phyloP scores from a whole-genome alignment of 2,797 vertebrate species.

The Muscicapa comitata region DNA sequence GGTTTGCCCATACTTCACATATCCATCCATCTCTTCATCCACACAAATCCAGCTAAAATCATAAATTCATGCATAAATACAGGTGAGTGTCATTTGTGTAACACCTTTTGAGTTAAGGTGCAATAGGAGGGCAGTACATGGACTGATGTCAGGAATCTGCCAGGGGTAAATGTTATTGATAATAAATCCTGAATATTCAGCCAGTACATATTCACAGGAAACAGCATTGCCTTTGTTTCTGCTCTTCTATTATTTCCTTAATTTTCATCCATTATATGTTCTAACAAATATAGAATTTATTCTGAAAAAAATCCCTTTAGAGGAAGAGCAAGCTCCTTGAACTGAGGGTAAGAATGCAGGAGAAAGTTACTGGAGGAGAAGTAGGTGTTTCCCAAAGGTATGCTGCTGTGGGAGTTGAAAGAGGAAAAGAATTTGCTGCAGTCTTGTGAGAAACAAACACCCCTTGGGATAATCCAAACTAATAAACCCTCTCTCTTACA shows the following conservation, averaged over 20 bases:
- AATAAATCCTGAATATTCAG: not conserved
- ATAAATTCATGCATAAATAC: not conserved
- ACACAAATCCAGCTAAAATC: not conserved
- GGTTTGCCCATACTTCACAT: not conserved
- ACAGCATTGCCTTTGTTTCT: not conserved
- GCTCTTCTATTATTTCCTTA: not conserved
- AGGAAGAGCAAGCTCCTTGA: not conserved
- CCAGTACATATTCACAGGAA: not conserved
- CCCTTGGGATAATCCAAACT: conserved; percentile 18
- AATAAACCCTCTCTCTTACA: not conserved
- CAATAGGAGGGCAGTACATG: not conserved
- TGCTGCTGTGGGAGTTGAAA: not conserved
- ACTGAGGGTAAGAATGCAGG: not conserved
- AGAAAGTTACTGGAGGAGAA: not conserved
- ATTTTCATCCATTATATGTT: not conserved
- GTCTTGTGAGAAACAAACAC: not conserved
- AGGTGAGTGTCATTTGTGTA: not conserved
- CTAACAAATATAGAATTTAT: not conserved
- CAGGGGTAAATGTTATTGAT: not conserved
- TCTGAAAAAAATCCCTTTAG: not conserved
- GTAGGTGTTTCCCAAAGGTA: not conserved
- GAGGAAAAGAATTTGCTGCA: conserved; percentile 19
- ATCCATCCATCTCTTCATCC: not conserved
- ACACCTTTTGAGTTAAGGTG: not conserved
- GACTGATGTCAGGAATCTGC: not conserved